These are phyloP conservation scores for Spilosoma lubricipeda DNA, from an alignment of 2,888 invertebrate genomes.

Conservation along the genomic window DNA sequence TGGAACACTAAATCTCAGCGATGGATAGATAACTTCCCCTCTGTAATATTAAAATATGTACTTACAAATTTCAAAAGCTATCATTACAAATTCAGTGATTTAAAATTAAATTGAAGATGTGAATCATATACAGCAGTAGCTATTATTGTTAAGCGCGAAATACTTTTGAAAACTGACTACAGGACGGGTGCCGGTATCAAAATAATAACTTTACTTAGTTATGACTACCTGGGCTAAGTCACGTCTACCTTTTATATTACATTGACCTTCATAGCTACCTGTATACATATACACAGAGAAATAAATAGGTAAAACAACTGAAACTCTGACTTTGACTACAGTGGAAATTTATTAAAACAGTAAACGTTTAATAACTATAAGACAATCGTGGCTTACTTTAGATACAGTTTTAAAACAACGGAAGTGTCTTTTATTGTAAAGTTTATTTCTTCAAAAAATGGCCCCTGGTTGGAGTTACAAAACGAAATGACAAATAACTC, in stretches of 20 bases:
- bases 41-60: conserved; percentile 64
- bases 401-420: conserved; percentile 83
- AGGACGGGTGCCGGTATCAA: not conserved
- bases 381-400: conserved; percentile 79
- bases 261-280: too few relatives aligned
- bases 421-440: conserved; percentile 87
- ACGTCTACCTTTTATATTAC: not conserved
- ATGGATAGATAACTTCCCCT: conserved; percentile 87
- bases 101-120: not conserved
- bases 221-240: not conserved
- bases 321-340: not conserved
- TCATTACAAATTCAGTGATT: not conserved
- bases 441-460: conserved; percentile 87
- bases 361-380: not conserved
- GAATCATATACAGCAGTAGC: not conserved
- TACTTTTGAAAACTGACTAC: not conserved
- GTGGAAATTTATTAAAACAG: not conserved
- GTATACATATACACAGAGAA: not conserved
- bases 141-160: not conserved
- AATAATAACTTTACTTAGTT: not conserved
- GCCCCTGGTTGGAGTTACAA: conserved; percentile 86
- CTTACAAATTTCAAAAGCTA: not conserved
- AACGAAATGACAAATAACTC: conserved; percentile 85
- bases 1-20: conserved; percentile 82
- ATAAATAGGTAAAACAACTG: not conserved